A percentile compares a stretch with the other conserved stretches of the same genome.
phyloP scores from a whole-genome alignment of 2,113 vertebrate genomes.

The Chascanopsetta lugubris region DNA sequence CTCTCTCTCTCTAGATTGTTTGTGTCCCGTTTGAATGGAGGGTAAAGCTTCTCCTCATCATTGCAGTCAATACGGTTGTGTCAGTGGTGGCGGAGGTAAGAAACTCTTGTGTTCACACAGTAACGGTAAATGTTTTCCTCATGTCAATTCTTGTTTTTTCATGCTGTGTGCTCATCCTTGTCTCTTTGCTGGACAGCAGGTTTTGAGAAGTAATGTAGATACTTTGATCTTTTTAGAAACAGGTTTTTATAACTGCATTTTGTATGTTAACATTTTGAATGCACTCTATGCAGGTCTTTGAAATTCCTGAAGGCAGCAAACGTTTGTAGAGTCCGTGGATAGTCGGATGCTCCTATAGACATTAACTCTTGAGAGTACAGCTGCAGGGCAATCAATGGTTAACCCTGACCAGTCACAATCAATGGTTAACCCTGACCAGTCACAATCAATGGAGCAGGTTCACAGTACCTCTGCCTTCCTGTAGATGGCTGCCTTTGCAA shows the following conservation, averaged over 20 bases:
- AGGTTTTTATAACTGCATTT: no score
- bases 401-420: constrained; percentile 11
- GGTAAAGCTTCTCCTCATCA: constrained; percentile 83
- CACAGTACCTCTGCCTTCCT: constrained; percentile 25
- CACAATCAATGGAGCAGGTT: constrained; percentile 24
- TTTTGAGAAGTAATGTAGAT: constrained; percentile 25
- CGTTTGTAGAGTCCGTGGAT: constrained; percentile 1
- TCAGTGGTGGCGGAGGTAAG: constrained; percentile 93
- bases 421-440: constrained; percentile 20
- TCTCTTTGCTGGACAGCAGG: constrained; percentile 43
- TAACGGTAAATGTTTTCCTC: constrained; percentile 30
- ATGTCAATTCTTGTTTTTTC: constrained; percentile 59
- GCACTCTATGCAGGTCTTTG: constrained; percentile 6
- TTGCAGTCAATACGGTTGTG: constrained; percentile 84
- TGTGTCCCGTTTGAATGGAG: constrained; percentile 92
- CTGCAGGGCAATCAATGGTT: constrained; percentile 7
- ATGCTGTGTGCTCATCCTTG: constrained; percentile 73
- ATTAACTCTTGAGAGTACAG: neutral
- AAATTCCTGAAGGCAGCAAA: neutral
- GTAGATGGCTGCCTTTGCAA: constrained; percentile 43
- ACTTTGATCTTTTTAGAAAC: no score
- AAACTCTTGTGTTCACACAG: constrained; percentile 1
- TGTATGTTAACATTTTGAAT: neutral
- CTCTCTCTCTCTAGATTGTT: constrained; percentile 82
- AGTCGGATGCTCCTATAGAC: neutral